These are phyloP conservation scores for Paedocypris micromegethes DNA, from an alignment of 2,797 vertebrate species.

Conservation along the genomic window DNA sequence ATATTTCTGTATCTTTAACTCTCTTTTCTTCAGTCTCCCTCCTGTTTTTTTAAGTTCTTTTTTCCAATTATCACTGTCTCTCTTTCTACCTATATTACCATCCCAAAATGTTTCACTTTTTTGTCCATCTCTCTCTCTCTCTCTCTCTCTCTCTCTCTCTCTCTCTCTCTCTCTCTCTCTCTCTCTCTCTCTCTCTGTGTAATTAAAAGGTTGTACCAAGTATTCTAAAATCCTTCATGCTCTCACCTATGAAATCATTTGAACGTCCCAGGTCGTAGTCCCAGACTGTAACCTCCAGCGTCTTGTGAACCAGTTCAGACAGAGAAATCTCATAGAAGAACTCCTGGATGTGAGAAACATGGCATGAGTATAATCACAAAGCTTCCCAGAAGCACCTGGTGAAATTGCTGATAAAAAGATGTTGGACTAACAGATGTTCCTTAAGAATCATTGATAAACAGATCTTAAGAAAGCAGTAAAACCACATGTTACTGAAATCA, in stretches of 20 bases:
- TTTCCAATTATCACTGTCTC: not conserved
- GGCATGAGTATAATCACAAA: too few species aligned
- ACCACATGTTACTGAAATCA: too few species aligned
- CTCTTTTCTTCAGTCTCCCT: too few species aligned
- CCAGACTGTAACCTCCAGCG: slow-evolving; percentile 83
- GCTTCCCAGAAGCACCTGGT: not conserved
- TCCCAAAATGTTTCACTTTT: too few species aligned
- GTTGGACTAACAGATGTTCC: slow-evolving; percentile 25
- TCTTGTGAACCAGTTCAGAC: slow-evolving; percentile 70
- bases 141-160: too few species aligned
- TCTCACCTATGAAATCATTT: slow-evolving; percentile 85
- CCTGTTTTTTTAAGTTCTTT: not conserved
- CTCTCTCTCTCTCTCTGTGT: too few species aligned
- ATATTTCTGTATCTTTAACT: too few species aligned
- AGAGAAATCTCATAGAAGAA: slow-evolving; percentile 82
- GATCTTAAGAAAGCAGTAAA: too few species aligned
- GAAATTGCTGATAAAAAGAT: slow-evolving; percentile 7
- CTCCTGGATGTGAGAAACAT: slow-evolving; percentile 60
- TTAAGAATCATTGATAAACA: too few species aligned
- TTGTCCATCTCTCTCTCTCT: too few species aligned
- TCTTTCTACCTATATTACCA: too few species aligned
- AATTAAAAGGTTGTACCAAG: not conserved
- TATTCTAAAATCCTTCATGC: slow-evolving; percentile 1
- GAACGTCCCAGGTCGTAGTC: slow-evolving; percentile 84
- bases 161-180: too few species aligned